phyloP scores from a whole-genome alignment of 1,140 invertebrate species.

The Helicoverpa armigera region DNA sequence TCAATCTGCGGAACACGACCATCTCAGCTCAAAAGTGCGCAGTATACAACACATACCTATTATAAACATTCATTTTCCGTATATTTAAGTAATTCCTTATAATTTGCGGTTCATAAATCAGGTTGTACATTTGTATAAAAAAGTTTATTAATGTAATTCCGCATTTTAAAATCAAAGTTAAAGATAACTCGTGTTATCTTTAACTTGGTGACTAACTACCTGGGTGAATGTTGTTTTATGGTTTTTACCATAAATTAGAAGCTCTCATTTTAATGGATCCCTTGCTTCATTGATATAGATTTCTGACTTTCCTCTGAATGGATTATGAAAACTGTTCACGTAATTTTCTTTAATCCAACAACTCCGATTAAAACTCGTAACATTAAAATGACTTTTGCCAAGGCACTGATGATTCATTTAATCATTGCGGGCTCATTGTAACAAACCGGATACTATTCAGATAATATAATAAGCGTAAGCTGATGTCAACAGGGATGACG shows the following conservation, averaged over 20 bases:
- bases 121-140: constrained; percentile 21
- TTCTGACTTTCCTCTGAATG: not conserved
- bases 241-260: not conserved
- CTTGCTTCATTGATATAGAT: not conserved
- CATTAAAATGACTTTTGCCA: no score
- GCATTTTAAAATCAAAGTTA: constrained; percentile 16
- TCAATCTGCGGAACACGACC: constrained; percentile 38
- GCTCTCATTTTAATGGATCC: not conserved
- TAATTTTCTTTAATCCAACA: no score
- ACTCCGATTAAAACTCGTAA: no score
- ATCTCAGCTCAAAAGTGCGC: constrained; percentile 39
- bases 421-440: constrained; percentile 53
- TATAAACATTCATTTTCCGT: constrained; percentile 45
- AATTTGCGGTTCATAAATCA: constrained; percentile 48
- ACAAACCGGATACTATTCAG: constrained; percentile 71
- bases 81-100: constrained; percentile 48
- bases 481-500: constrained; percentile 80
- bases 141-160: constrained; percentile 38
- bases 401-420: constrained; percentile 58
- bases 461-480: constrained; percentile 69
- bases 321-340: not conserved
- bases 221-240: not conserved
- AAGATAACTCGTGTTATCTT: not conserved
- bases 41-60: constrained; percentile 36
- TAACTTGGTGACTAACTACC: not conserved